Base-by-base conservation (phyloP, 2,888 invertebrate genomes). In the Quadroppia sp. region DNA sequence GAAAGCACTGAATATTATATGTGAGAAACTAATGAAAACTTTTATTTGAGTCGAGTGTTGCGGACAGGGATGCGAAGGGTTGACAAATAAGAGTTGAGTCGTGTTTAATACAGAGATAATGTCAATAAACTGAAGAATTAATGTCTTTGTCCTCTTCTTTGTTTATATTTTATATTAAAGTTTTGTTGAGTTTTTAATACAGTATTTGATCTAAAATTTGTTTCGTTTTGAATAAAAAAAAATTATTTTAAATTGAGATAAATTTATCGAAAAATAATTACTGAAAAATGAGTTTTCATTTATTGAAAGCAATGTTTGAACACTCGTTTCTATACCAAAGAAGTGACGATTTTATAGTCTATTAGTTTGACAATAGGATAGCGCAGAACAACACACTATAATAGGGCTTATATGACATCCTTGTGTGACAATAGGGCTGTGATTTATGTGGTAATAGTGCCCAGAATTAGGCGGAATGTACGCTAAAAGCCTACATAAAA, bases 401-500 rank as follows among this genome's bases (percentile, higher is more conserved):
- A 50, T 17, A 53, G 53, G 23, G 7, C 15, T 7, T 42, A 11
- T 2, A 23, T 53, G 17, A 4, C 13, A 7, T 3, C n/a, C 53
- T 25, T 53, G 23, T 30, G 30, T 32, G 61, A 61, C 61, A 61
- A 28, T 61, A 61, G 30, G 23, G 9, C 61, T 30, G 30, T 61
- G 61, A 61, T 61, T 61, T 61, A 61, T 61, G 30, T 61, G 28
- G 30, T 32, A 61, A 61, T 61, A 25, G 61, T 61, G 32, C 23
- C 53, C 7, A 53, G 17, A 61, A 61, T 61, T 32, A 32, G 61
- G 32, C 32, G 30, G 61, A 61, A 28, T 30, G 17, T 28, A 61
- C 25, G 6, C 23, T 30, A 32, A 61, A 61, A 7, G 11, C 13
- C 15, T 25, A 61, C 4, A 13, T 61, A 61, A 61, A 61, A 61